Evolutionary conservation across 35 echinoderm and acorn worm genomes (phyloP).

Genomic region (Chiridota heheva): DNA sequence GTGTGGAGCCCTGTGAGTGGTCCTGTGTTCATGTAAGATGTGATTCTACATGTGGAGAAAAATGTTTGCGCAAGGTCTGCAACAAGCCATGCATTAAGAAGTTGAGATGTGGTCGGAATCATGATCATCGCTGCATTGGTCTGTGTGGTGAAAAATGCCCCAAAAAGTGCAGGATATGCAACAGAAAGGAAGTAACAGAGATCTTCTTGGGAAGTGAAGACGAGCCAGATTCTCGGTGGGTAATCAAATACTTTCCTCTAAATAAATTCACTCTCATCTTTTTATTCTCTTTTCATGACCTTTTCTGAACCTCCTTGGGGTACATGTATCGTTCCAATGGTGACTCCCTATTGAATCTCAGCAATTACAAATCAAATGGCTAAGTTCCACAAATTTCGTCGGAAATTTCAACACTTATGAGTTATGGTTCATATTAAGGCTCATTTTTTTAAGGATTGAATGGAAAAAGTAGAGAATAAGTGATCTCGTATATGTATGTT

Average conservation of each 20-base stretch:
- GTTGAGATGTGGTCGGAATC: slow-evolving; percentile 28
- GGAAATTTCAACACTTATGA: too few relatives aligned
- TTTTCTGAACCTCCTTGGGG: too few relatives aligned
- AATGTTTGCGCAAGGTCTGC: slow-evolving; percentile 54
- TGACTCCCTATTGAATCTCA: too few relatives aligned
- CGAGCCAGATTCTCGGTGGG: slow-evolving; percentile 55
- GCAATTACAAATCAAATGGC: too few relatives aligned
- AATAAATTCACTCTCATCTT: too few relatives aligned
- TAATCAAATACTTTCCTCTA: too few relatives aligned
- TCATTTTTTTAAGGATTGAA: too few relatives aligned
- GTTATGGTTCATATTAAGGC: too few relatives aligned
- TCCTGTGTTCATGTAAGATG: slow-evolving; percentile 28
- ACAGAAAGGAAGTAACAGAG: slow-evolving; percentile 49
- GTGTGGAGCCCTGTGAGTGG: slow-evolving; percentile 70
- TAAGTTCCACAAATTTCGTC: too few relatives aligned
- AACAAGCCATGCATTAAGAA: slow-evolving; percentile 41
- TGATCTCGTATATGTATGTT: neutral
- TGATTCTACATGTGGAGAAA: slow-evolving; percentile 54
- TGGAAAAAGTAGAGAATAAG: too few relatives aligned
- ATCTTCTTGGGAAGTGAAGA: slow-evolving; percentile 88
- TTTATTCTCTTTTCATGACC: too few relatives aligned
- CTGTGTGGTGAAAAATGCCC: slow-evolving; percentile 81
- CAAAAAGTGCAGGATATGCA: slow-evolving; percentile 56
- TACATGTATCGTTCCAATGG: too few relatives aligned
- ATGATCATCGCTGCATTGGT: slow-evolving; percentile 68